Conservation (phyloP, 2,888 invertebrate genomes). For the Scotopteryx bipunctaria region DNA sequence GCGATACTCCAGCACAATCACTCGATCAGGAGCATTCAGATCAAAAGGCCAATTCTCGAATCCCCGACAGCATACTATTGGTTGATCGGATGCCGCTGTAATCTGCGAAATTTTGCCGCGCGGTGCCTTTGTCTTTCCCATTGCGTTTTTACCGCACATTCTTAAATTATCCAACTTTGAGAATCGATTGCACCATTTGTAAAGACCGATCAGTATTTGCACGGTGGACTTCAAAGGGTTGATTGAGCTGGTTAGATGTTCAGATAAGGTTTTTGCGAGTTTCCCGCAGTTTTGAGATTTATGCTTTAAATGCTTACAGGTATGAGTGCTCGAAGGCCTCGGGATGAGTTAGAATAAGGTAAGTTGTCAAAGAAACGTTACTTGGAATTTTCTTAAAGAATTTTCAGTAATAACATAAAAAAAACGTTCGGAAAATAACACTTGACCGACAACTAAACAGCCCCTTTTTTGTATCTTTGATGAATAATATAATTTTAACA, state of each 20-base stretch:
- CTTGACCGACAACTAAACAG: no score
- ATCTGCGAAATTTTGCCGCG: conserved; percentile 77
- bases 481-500: no score
- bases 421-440: no score
- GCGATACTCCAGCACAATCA: not conserved
- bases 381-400: no score
- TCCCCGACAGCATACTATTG: conserved; percentile 66
- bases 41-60: conserved; percentile 49
- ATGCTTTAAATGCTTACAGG: conserved; percentile 40
- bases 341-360: conserved; percentile 63
- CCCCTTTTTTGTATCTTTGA: no score
- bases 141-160: conserved; percentile 60
- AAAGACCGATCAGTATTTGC: conserved; percentile 66
- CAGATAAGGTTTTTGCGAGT: conserved; percentile 47
- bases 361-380: conserved; percentile 21
- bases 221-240: conserved; percentile 76
- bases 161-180: conserved; percentile 69
- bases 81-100: conserved; percentile 78
- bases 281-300: conserved; percentile 14
- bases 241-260: conserved; percentile 51
- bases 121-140: conserved; percentile 63
- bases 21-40: not conserved
- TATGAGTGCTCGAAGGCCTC: conserved; percentile 36
- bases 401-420: no score
- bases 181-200: conserved; percentile 66